These are phyloP conservation scores for Eubasilissa splendida DNA, from an alignment of 2,888 invertebrate genomes.

Conservation along the genomic window DNA sequence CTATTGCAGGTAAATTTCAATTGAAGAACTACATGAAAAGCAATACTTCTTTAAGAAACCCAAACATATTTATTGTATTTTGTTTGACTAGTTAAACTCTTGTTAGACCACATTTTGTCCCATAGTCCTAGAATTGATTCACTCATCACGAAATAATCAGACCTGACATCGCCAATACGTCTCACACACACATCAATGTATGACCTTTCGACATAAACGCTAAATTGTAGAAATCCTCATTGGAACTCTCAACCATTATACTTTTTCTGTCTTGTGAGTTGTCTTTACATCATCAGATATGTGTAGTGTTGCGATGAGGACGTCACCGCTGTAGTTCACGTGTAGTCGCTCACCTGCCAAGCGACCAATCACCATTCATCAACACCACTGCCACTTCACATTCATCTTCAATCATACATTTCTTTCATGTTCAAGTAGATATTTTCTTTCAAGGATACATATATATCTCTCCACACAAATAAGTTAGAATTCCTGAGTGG, in stretches of 20 bases:
- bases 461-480: slow-evolving; percentile 40
- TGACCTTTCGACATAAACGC: not conserved
- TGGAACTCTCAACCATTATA: slow-evolving; percentile 2
- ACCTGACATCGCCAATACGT: slow-evolving; percentile 33
- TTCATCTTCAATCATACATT: slow-evolving; percentile 61
- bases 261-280: slow-evolving; percentile 7
- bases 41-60: slow-evolving; percentile 41
- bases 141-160: slow-evolving; percentile 50
- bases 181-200: slow-evolving; percentile 34
- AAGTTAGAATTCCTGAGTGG: slow-evolving; percentile 14
- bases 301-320: slow-evolving; percentile 25
- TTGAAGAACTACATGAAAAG: slow-evolving; percentile 49
- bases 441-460: slow-evolving; percentile 24
- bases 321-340: slow-evolving; percentile 30
- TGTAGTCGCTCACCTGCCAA: slow-evolving; percentile 27
- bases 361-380: slow-evolving; percentile 55
- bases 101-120: slow-evolving; percentile 51
- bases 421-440: slow-evolving; percentile 51
- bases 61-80: slow-evolving; percentile 44
- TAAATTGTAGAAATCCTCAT: slow-evolving; percentile 4
- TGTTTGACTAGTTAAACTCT: slow-evolving; percentile 46
- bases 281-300: not conserved
- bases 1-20: slow-evolving; percentile 76
- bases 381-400: slow-evolving; percentile 72
- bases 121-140: slow-evolving; percentile 57